A percentile compares a stretch with the other conserved stretches of the same genome.
These are phyloP conservation scores for Eudyptes chrysolophus DNA, from an alignment of 2,113 vertebrate genomes.

Conservation along the genomic window DNA sequence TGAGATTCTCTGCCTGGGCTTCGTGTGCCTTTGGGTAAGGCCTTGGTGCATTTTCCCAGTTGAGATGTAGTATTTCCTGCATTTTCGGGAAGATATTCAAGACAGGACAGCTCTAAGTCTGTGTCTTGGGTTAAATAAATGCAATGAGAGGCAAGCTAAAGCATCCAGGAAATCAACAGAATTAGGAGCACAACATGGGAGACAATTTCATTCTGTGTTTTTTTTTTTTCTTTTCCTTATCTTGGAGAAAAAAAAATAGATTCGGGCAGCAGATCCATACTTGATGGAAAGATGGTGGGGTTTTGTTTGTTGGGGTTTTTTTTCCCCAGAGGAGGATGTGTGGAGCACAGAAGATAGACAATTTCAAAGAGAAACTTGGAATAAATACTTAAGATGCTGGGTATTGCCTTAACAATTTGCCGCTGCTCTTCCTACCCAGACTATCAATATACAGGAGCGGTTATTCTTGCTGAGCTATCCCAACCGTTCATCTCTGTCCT, in stretches of 20 bases:
- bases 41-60: neutral
- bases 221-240: neutral
- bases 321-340: neutral
- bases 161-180: neutral
- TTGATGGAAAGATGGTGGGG: neutral
- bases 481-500: neutral
- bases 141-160: neutral
- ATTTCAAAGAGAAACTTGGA: neutral
- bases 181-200: neutral
- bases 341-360: neutral
- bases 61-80: neutral
- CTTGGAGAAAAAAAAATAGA: neutral
- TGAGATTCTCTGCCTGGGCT: neutral
- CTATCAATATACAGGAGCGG: neutral
- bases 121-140: neutral
- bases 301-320: fast-evolving
- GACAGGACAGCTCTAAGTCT: neutral
- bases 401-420: neutral
- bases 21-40: neutral
- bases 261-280: neutral
- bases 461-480: neutral
- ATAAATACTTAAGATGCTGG: neutral
- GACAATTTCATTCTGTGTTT: neutral
- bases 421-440: neutral
- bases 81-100: neutral